phyloP scores from a whole-genome alignment of 2,888 invertebrate genomes.

The Gerris lacustris region DNA sequence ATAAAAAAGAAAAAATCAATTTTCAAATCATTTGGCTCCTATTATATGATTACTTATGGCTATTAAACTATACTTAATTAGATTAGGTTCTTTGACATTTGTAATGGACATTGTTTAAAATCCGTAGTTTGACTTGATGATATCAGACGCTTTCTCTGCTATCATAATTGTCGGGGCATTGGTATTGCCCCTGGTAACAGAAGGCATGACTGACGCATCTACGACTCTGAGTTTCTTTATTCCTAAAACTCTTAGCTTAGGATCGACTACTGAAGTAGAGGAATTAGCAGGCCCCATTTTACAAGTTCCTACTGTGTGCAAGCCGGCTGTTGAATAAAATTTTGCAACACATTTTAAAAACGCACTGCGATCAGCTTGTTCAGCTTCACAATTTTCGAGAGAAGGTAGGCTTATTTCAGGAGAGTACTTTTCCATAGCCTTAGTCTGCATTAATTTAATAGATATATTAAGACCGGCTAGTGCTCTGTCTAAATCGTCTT shows the following conservation, averaged over 20 bases:
- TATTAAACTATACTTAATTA: too few relatives aligned
- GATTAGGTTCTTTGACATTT: too few relatives aligned
- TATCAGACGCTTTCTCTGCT: conserved; percentile 39
- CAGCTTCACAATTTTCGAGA: neutral
- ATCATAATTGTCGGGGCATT: conserved; percentile 46
- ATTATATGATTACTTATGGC: too few relatives aligned
- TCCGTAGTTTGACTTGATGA: conserved; percentile 8
- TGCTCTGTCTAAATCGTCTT: neutral
- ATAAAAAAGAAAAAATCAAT: too few relatives aligned
- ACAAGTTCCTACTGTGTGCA: conserved; percentile 42
- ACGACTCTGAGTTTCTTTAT: conserved; percentile 53
- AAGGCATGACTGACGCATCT: conserved; percentile 57
- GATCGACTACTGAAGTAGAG: conserved; percentile 37
- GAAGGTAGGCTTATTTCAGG: neutral
- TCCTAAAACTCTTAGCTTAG: conserved; percentile 45
- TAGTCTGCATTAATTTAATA: neutral
- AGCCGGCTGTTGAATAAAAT: conserved; percentile 57
- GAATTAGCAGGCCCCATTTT: conserved; percentile 36
- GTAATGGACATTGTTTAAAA: too few relatives aligned
- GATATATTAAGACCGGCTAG: neutral
- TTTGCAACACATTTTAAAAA: conserved; percentile 54
- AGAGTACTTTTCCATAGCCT: neutral
- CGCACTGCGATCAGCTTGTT: conserved; percentile 47
- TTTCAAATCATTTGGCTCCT: too few relatives aligned
- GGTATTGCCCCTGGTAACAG: conserved; percentile 41